Percentiles rank a stretch among this genome's conserved stretches.
These are phyloP conservation scores for Lordiphosa andalusiaca DNA, from an alignment of 2,888 invertebrate species.

Conservation along the genomic window DNA sequence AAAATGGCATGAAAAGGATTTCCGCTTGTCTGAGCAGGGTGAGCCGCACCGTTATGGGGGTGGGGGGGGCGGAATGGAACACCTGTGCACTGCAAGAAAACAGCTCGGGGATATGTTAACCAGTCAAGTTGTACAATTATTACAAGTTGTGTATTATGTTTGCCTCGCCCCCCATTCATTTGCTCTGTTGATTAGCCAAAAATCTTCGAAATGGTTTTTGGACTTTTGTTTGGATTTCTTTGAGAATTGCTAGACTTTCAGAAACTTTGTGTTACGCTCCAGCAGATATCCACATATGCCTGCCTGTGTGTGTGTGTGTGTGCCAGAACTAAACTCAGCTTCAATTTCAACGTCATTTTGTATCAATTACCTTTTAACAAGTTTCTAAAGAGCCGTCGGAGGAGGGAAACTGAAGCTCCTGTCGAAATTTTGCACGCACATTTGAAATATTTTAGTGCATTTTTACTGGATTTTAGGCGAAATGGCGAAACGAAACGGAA, in stretches of 20 bases:
- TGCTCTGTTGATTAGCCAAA: slow-evolving; percentile 17
- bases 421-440: slow-evolving; percentile 56
- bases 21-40: slow-evolving; percentile 42
- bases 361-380: slow-evolving; percentile 64
- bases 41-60: not conserved
- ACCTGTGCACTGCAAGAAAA: not conserved
- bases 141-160: not conserved
- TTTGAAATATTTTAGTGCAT: slow-evolving; percentile 65
- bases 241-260: slow-evolving; percentile 28
- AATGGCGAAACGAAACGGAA: slow-evolving; percentile 38
- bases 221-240: slow-evolving; percentile 1
- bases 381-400: slow-evolving; percentile 28
- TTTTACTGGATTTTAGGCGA: slow-evolving; percentile 45
- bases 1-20: slow-evolving; percentile 50
- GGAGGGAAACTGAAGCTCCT: not conserved
- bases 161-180: not conserved
- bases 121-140: not conserved
- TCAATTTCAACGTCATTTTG: slow-evolving; percentile 55
- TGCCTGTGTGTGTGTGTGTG: slow-evolving; percentile 19
- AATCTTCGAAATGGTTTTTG: not conserved
- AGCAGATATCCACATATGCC: not conserved
- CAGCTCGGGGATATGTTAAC: not conserved
- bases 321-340: slow-evolving; percentile 29
- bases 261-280: slow-evolving; percentile 19
- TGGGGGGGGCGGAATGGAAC: too few species aligned